These are phyloP conservation scores for Xanthostigma xanthostigma DNA, from an alignment of 2,888 invertebrate species.

Conservation along the genomic window DNA sequence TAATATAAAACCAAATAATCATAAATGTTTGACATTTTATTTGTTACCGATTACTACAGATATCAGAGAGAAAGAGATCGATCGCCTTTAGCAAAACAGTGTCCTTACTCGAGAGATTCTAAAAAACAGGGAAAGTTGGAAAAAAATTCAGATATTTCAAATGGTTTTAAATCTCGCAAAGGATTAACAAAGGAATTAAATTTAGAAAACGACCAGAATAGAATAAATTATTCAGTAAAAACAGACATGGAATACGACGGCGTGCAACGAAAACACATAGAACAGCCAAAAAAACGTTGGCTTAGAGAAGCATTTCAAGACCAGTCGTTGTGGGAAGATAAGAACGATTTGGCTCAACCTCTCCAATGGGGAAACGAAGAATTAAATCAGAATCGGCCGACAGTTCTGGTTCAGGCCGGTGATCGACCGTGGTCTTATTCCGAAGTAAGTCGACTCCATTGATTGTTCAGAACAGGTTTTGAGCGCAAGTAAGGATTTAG, in stretches of 20 bases:
- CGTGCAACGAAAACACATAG: slow-evolving; percentile 12
- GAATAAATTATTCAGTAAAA: too few relatives aligned
- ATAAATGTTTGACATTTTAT: too few relatives aligned
- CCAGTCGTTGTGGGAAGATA: slow-evolving; percentile 19
- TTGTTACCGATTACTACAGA: neutral
- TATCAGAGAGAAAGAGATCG: slow-evolving; percentile 10
- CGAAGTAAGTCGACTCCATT: neutral
- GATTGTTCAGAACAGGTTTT: slow-evolving; percentile 7
- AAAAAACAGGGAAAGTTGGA: too few relatives aligned
- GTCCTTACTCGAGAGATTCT: too few relatives aligned
- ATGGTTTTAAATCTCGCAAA: too few relatives aligned
- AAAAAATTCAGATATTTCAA: too few relatives aligned
- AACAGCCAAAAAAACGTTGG: slow-evolving; percentile 43
- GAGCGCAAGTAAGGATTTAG: too few relatives aligned
- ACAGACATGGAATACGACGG: slow-evolving; percentile 10
- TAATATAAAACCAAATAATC: too few relatives aligned
- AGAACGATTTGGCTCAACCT: slow-evolving; percentile 34
- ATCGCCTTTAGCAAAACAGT: neutral
- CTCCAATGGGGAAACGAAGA: slow-evolving; percentile 31
- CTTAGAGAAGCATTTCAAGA: slow-evolving; percentile 37
- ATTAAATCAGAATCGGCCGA: slow-evolving; percentile 33
- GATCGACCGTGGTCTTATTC: slow-evolving; percentile 1
- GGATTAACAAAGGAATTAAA: too few relatives aligned
- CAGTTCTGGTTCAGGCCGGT: slow-evolving; percentile 35
- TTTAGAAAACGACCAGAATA: too few relatives aligned